Percentiles rank a stretch among this genome's conserved stretches.
phyloP scores from a whole-genome alignment of 2,888 invertebrate species.

The Ganaspis brasiliensis region DNA sequence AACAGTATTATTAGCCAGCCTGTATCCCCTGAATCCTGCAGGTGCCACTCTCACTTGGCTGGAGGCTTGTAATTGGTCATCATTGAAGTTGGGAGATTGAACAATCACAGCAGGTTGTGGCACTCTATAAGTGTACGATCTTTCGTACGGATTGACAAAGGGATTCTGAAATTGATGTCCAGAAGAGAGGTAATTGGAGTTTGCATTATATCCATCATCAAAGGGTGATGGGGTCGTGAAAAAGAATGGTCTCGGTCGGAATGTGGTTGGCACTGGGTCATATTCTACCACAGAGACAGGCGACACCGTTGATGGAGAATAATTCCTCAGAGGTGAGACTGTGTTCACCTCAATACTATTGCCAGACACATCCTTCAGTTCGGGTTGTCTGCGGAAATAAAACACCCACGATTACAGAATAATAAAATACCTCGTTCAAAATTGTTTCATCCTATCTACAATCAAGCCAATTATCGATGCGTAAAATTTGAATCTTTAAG shows the following conservation, averaged over 20 bases:
- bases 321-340: conserved; percentile 62
- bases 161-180: conserved; percentile 60
- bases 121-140: conserved; percentile 57
- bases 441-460: no score
- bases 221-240: conserved; percentile 61
- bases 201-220: conserved; percentile 62
- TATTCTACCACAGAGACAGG: conserved; percentile 55
- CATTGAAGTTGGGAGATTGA: conserved; percentile 64
- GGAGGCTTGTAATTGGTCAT: conserved; percentile 49
- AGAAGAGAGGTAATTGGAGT: conserved; percentile 66
- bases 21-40: conserved; percentile 20
- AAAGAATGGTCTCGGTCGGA: conserved; percentile 63
- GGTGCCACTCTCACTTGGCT: conserved; percentile 43
- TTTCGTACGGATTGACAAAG: conserved; percentile 60
- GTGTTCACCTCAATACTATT: conserved; percentile 75
- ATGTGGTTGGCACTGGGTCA: conserved; percentile 61
- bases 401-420: conserved; percentile 23
- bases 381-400: conserved; percentile 68
- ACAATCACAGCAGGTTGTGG: conserved; percentile 62
- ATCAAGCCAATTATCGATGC: no score
- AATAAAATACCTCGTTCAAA: not conserved
- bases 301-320: conserved; percentile 57
- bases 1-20: conserved; percentile 9
- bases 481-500: no score
- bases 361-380: conserved; percentile 70